phyloP scores from a whole-genome alignment of 1,140 invertebrate species.

The Tetramorium parvispinum region DNA sequence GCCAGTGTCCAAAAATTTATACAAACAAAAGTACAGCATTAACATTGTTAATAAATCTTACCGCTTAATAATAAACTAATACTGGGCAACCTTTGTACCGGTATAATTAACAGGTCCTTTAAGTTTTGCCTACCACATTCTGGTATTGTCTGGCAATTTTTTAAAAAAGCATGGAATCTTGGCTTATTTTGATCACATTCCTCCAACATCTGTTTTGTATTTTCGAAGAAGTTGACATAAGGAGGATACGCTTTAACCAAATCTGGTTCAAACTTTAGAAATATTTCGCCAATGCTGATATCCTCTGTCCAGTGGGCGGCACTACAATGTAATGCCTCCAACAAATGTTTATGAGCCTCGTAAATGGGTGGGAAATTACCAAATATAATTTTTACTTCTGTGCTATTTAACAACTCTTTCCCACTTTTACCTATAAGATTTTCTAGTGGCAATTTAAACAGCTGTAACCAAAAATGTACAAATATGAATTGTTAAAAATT shows the following conservation, averaged over 20 bases:
- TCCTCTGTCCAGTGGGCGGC: conserved; percentile 93
- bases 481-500: conserved; percentile 29
- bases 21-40: neutral
- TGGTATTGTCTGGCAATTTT: conserved; percentile 95
- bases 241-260: conserved; percentile 97
- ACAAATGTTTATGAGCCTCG: conserved; percentile 94
- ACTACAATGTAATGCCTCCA: conserved; percentile 91
- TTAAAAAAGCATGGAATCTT: conserved; percentile 99
- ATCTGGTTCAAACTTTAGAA: conserved; percentile 93
- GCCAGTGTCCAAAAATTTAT: neutral
- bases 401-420: conserved; percentile 92
- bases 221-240: conserved; percentile 99
- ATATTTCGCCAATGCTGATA: conserved; percentile 93
- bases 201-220: conserved; percentile 96
- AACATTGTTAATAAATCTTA: conserved; percentile 82
- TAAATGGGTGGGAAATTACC: conserved; percentile 97
- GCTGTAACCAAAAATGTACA: conserved; percentile 85
- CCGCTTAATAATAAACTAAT: conserved; percentile 97
- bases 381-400: conserved; percentile 98
- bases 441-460: conserved; percentile 97
- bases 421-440: conserved; percentile 91
- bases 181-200: conserved; percentile 96
- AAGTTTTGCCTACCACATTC: conserved; percentile 98
- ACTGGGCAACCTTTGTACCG: conserved; percentile 98
- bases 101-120: conserved; percentile 97